Percentiles rank a stretch among this genome's conserved stretches.
phyloP scores from a whole-genome alignment of 2,113 vertebrate species.

The Ophthalmolycus amberensis region DNA sequence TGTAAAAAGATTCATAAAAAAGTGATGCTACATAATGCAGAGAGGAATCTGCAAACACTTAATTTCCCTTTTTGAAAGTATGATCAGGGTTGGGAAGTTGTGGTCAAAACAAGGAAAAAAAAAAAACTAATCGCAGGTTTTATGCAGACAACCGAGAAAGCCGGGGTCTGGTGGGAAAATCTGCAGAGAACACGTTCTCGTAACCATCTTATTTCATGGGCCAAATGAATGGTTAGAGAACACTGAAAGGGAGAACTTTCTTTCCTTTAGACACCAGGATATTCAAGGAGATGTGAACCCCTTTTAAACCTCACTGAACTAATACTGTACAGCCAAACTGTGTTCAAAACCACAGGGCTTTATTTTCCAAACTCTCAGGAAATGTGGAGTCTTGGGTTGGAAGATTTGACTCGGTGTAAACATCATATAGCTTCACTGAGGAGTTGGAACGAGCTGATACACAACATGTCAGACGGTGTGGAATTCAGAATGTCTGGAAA shows the following conservation, averaged over 20 bases:
- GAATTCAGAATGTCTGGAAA: neutral
- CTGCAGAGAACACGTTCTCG: conserved; percentile 24
- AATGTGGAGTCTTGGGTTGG: neutral
- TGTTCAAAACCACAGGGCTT: conserved; percentile 2
- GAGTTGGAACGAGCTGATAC: neutral
- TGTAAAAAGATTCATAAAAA: neutral
- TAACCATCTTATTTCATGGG: neutral
- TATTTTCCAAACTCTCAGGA: neutral
- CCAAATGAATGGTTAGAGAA: conserved; percentile 54
- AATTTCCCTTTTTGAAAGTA: neutral
- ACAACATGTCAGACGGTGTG: neutral
- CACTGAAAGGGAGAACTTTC: conserved; percentile 28
- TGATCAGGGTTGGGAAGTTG: neutral
- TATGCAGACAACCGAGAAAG: conserved; percentile 8
- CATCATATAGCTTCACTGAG: neutral
- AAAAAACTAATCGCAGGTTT: neutral
- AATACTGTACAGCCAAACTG: neutral
- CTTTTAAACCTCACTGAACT: neutral
- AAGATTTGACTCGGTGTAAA: neutral
- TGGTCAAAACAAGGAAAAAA: conserved; percentile 13
- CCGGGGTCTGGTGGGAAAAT: conserved; percentile 46
- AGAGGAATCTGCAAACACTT: neutral
- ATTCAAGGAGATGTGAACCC: neutral
- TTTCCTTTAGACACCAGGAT: conserved; percentile 13
- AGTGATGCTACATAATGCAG: neutral